Conservation (phyloP, 2,888 invertebrate genomes). For the Lamellibrachia satsuma region DNA sequence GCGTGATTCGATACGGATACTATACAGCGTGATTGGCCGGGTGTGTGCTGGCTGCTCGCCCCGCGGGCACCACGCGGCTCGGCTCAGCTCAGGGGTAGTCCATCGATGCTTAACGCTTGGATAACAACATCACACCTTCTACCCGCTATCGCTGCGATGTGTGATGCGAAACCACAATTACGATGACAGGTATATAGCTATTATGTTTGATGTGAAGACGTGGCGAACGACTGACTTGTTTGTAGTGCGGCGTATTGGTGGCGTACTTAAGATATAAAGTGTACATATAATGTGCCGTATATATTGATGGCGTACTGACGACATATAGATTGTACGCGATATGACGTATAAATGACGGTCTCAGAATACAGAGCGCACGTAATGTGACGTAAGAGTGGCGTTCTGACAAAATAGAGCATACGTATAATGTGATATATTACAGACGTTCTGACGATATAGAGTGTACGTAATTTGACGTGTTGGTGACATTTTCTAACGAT, state of each 20-base stretch:
- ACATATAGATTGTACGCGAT: too few relatives aligned
- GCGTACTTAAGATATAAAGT: neutral
- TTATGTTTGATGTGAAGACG: too few relatives aligned
- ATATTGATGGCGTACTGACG: too few relatives aligned
- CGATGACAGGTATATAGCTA: neutral
- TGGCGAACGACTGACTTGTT: neutral
- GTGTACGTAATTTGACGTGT: neutral
- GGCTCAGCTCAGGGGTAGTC: neutral
- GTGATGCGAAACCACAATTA: neutral
- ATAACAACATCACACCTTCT: neutral
- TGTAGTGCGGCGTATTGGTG: neutral
- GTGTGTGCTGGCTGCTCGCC: neutral
- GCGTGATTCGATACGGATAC: neutral
- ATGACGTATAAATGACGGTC: too few relatives aligned
- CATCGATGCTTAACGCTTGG: neutral
- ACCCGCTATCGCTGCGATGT: neutral
- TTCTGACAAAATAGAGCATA: neutral
- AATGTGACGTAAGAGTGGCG: neutral
- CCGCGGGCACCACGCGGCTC: neutral
- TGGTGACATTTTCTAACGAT: neutral
- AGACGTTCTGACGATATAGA: neutral
- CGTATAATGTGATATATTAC: neutral
- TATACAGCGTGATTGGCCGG: neutral
- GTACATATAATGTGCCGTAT: neutral
- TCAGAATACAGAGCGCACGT: neutral